Evolutionary conservation across 2,888 invertebrate species (phyloP).

Genomic region (Erpobdella octoculata): DNA sequence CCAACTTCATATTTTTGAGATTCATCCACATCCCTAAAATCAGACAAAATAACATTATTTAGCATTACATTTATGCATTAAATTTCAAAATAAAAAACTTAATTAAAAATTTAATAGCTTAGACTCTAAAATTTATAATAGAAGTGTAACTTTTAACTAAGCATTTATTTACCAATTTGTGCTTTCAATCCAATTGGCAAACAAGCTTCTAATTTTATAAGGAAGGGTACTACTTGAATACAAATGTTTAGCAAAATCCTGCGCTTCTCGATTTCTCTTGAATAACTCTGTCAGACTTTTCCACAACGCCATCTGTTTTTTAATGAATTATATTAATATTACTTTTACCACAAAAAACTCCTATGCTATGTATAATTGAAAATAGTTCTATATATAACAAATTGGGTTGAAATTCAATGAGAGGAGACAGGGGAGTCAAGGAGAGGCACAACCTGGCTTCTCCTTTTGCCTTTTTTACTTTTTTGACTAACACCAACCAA

Average conservation of each 20-base stretch:
- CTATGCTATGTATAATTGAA: too few relatives aligned
- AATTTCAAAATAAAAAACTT: neutral
- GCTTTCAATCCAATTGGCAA: slow-evolving; percentile 28
- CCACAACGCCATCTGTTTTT: slow-evolving; percentile 19
- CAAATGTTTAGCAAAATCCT: slow-evolving; percentile 5
- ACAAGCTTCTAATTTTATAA: slow-evolving; percentile 21
- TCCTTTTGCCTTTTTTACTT: too few relatives aligned
- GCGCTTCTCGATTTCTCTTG: neutral
- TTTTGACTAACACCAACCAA: too few relatives aligned
- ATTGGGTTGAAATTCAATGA: too few relatives aligned
- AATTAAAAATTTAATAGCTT: too few relatives aligned
- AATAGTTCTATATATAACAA: too few relatives aligned
- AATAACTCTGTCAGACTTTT: slow-evolving; percentile 17
- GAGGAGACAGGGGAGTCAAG: too few relatives aligned
- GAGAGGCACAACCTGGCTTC: too few relatives aligned
- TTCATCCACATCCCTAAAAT: neutral
- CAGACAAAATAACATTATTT: neutral
- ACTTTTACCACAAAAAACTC: too few relatives aligned
- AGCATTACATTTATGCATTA: neutral
- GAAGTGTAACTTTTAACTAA: too few relatives aligned
- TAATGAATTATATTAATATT: too few relatives aligned
- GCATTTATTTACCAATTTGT: slow-evolving; percentile 17
- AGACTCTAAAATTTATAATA: too few relatives aligned
- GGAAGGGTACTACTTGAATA: slow-evolving; percentile 21
- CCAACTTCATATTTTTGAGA: neutral